These are phyloP conservation scores for Caenorhabditis uteleia DNA, from an alignment of 2,888 invertebrate species.

Conservation along the genomic window DNA sequence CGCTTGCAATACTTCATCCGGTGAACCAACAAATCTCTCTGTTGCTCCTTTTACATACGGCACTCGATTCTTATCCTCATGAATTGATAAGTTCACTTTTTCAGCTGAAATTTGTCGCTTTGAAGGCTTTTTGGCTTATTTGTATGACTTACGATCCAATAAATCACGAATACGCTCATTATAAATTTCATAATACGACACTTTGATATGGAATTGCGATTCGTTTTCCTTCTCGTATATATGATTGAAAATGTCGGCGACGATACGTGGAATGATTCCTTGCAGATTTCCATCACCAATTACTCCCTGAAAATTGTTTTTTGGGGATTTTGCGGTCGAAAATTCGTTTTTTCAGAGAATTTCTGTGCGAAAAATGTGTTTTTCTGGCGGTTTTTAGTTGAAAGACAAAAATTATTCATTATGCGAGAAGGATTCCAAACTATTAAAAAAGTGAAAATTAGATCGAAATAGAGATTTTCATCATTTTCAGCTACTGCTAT, in stretches of 20 bases:
- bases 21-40: constrained; percentile 97
- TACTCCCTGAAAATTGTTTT: constrained; percentile 71
- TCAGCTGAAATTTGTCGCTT: constrained; percentile 76
- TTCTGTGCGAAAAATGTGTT: too few relatives aligned
- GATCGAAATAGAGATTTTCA: too few relatives aligned
- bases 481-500: too few relatives aligned
- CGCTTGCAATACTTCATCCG: constrained; percentile 98
- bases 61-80: constrained; percentile 99
- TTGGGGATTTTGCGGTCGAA: neutral
- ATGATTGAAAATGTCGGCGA: constrained; percentile 99
- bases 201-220: constrained; percentile 97
- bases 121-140: neutral
- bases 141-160: constrained; percentile 81
- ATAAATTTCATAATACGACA: constrained; percentile 94
- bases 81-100: constrained; percentile 97
- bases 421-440: too few relatives aligned
- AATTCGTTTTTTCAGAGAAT: too few relatives aligned
- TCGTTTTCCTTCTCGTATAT: constrained; percentile 99
- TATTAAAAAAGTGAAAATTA: too few relatives aligned
- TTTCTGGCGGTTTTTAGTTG: too few relatives aligned
- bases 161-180: constrained; percentile 81
- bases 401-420: too few relatives aligned
- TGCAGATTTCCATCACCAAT: constrained; percentile 70
- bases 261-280: constrained; percentile 95
- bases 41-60: constrained; percentile 99